Base-by-base conservation (phyloP, 2,888 invertebrate genomes). In the Deroplatys truncata region DNA sequence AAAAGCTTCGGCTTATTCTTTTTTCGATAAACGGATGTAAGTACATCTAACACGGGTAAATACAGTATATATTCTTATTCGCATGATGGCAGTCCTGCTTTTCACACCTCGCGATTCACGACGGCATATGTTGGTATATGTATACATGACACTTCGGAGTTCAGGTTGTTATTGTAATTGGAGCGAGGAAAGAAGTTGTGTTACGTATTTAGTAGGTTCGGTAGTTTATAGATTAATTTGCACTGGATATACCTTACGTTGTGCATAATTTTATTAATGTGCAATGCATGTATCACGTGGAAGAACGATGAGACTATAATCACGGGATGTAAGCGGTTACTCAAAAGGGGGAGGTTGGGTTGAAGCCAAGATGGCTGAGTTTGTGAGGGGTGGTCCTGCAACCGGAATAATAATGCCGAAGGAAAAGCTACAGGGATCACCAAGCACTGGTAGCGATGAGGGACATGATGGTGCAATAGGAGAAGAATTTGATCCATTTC, bases 381-480 rank as follows among this genome's bases (percentile, higher is more conserved):
- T 94, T 91, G 94, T 94, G 90, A 93, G 94, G 91, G 94, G 94
- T 91, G 94, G 94, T 90, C 94, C 94, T 89, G 94, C 94, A 91
- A 93, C 94, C 90, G 93, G 93, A 88, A 93, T 93, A 91, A 93
- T 91, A 89, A 88, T 93, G 92, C 92, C 93, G 88, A 94, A 94
- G 93, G 94, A 94, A 92, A 92, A 93, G 91, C 90, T 93, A 84
- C 92, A 93, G 88, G 97, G 97, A 91, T 97, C 97, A 90, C 97
- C 98, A 85, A 97, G 97, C 91, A 97, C 97, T 90, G 97, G 97
- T 92, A 98, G 97, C 90, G 98, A 98, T 92, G 98, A 98, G 93
- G 97, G 97, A 84, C 93, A 93, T 86, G 94, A 94, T 92, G 94
- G 93, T 91, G 93, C 93, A 87, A 92, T 93, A 89, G 93, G 93